Evolutionary conservation across 2,797 vertebrate genomes (phyloP), one percentile per base, ranked within the genome.

Genomic region (Gymnothorax javanicus): DNA sequence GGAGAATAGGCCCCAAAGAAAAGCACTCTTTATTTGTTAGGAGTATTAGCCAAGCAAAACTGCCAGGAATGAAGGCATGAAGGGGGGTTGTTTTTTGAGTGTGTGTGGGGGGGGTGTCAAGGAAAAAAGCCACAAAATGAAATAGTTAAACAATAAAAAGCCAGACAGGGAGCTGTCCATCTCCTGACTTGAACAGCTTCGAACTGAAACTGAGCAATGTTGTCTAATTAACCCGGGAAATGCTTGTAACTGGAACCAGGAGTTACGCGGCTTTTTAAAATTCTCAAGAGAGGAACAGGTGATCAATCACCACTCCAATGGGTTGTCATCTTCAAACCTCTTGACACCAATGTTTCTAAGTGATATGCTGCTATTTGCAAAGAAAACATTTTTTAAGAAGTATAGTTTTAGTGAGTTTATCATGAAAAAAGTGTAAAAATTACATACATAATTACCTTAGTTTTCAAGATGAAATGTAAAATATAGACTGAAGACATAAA

Each of bases 111-210:
- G 60, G 43, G 85, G 73, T 77, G 91, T 91, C 91, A 90, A 90
- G 92, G 93, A 62, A 94, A 95, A 98, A 97, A 98, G 96, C 96
- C 96, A 95, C 97, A 99, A 99, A 99, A 99, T 98, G 95, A 98
- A 98, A 98, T 97, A 97, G 97, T 98, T 98, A 99, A 99, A 98
- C 97, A 97, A 98, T 97, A 97, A 98, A 67, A 97, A 97, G 97
- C 97, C 96, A 98, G 98, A 98, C 98, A 98, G 97, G 95, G 97
- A 96, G 97, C 95, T 99, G 98, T 99, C 98, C 99, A 98, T 99
- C 98, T 99, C 97, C 98, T 98, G 98, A 99, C 97, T 98, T 96
- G 96, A 95, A 96, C 95, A 95, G 96, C 95, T 90, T 95, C 96
- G 94, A 96, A 92, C 93, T 94, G 93, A 93, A 93, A 95, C 91